These are phyloP conservation scores for Aulostomus chinensis DNA, from an alignment of 2,797 vertebrate species.

Conservation along the genomic window DNA sequence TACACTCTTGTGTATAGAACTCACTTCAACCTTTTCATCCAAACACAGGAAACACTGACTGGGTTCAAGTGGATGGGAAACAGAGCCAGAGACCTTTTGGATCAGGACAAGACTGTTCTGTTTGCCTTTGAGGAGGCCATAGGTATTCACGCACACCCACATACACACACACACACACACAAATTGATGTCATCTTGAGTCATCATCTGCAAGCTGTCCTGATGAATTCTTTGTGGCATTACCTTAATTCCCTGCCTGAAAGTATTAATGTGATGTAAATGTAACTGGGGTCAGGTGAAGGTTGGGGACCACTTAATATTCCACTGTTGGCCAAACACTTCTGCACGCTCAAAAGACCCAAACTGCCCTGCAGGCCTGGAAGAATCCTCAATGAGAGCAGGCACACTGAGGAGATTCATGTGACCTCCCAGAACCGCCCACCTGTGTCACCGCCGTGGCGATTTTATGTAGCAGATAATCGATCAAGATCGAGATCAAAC, in stretches of 20 bases:
- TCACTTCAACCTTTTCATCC: too few relatives aligned
- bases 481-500: too few relatives aligned
- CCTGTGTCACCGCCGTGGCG: too few relatives aligned
- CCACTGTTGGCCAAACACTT: not conserved
- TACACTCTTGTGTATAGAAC: too few relatives aligned
- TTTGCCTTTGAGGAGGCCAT: conserved; percentile 99
- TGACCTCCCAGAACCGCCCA: too few relatives aligned
- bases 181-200: not conserved
- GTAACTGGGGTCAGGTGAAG: not conserved
- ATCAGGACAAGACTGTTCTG: conserved; percentile 90
- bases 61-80: conserved; percentile 99
- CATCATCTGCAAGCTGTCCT: not conserved
- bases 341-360: not conserved
- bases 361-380: too few relatives aligned
- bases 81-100: conserved; percentile 88
- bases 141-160: conserved; percentile 76
- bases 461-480: too few relatives aligned
- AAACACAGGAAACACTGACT: conserved; percentile 96
- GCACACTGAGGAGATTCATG: too few relatives aligned
- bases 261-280: conserved; percentile 9
- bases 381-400: too few relatives aligned
- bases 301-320: not conserved
- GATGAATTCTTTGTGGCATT: conserved; percentile 5
- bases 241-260: not conserved
- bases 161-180: not conserved